These are phyloP conservation scores for Eulemur albifrons DNA, from an alignment of 2,797 vertebrate genomes.

Conservation along the genomic window DNA sequence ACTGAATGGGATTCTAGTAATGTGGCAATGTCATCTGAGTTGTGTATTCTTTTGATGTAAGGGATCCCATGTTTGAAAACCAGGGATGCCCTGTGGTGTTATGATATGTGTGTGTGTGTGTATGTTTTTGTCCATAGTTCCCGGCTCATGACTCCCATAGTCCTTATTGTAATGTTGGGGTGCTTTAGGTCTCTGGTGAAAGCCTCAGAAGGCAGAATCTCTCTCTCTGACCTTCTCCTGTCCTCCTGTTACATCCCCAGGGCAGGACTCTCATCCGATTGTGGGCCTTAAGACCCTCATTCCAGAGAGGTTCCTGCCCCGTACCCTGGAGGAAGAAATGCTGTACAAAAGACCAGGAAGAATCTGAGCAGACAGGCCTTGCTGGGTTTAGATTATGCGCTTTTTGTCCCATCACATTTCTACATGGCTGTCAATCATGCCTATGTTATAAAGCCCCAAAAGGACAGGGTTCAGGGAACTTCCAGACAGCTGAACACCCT, in stretches of 20 bases:
- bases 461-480: not conserved
- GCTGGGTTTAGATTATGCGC: not conserved
- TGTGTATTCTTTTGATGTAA: not conserved
- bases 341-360: no score
- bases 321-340: not conserved
- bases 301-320: not conserved
- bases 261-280: not conserved
- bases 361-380: not conserved
- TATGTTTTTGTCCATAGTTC: no score
- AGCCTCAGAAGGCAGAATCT: not conserved
- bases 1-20: not conserved
- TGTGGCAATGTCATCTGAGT: not conserved
- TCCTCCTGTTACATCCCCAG: not conserved
- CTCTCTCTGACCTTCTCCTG: not conserved
- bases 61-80: not conserved
- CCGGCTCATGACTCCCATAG: no score
- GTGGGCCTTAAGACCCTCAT: not conserved
- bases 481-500: no score
- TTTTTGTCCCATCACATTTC: not conserved
- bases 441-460: not conserved
- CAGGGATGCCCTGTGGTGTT: no score
- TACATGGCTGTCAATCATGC: not conserved
- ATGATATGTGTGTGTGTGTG: no score
- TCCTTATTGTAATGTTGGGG: no score
- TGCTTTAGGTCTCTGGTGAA: no score